Evolutionary conservation across 2,797 vertebrate species (phyloP).

Genomic region (Aphelocoma californica): DNA sequence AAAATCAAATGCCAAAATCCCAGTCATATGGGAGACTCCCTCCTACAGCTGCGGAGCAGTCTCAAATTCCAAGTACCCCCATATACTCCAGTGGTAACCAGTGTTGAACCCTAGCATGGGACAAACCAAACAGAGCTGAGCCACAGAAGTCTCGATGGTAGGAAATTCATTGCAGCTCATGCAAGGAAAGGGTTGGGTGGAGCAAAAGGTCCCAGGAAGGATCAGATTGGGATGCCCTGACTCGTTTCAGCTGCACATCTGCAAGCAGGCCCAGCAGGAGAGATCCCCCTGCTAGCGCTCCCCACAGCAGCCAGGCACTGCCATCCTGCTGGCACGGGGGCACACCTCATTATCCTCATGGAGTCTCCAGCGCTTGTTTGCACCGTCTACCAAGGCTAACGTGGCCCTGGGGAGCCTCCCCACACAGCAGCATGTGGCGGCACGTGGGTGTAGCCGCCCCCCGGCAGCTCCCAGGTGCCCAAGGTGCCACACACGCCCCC

Average conservation of each 20-base stretch:
- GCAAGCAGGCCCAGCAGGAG: not conserved
- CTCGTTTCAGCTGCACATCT: not conserved
- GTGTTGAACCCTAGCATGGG: not conserved
- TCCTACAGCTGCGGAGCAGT: not conserved
- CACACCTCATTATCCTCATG: not conserved
- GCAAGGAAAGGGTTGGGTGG: not conserved
- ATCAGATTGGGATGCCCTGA: not conserved
- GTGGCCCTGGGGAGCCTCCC: not conserved
- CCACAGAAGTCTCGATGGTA: not conserved
- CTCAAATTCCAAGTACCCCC: not conserved
- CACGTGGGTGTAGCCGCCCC: rapidly evolving
- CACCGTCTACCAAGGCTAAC: not conserved
- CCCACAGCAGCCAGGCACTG: not conserved
- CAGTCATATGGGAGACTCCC: not conserved
- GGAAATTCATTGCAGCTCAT: not conserved
- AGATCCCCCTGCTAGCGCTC: not conserved
- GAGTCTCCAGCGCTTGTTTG: rapidly evolving
- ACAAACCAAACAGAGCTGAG: not conserved
- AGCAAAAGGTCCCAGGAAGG: not conserved
- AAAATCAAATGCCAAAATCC: not conserved
- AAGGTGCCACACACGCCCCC: not conserved
- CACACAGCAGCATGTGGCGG: rapidly evolving
- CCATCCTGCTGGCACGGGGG: rapidly evolving
- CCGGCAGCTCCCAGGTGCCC: not conserved
- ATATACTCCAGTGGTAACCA: not conserved